A percentile compares a stretch with the other conserved stretches of the same genome.
Conservation (phyloP, 92 coral and sea anemone genomes). For the Phymanthus crucifer region DNA sequence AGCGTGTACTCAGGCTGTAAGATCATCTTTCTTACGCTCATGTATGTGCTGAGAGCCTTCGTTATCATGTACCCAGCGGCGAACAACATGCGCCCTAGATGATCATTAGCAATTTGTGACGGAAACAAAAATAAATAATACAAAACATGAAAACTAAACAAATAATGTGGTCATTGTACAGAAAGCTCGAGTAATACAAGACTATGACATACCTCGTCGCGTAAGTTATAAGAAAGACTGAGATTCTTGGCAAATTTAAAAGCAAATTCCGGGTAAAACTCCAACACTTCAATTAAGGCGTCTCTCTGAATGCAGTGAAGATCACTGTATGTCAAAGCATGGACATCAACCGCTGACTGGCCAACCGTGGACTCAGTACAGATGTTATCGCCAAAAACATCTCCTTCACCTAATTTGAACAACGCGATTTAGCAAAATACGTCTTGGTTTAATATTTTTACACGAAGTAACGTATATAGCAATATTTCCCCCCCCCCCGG, state of each 20-base stretch:
- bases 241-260: slow-evolving; percentile 83
- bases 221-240: slow-evolving; percentile 73
- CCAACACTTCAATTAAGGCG: slow-evolving; percentile 81
- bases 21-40: not conserved
- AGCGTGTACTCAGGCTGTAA: not conserved
- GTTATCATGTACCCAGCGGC: too few species aligned
- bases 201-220: slow-evolving; percentile 79
- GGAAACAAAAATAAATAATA: too few species aligned
- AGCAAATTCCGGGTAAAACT: slow-evolving; percentile 95
- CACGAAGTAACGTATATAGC: too few species aligned
- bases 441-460: not conserved
- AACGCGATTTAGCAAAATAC: too few species aligned
- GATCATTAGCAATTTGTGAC: not conserved
- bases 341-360: slow-evolving; percentile 97
- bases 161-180: too few species aligned
- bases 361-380: slow-evolving; percentile 85
- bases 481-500: too few species aligned
- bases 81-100: not conserved
- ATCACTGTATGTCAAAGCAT: slow-evolving; percentile 89
- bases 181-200: too few species aligned
- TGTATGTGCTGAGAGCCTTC: too few species aligned
- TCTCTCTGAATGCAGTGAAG: slow-evolving; percentile 89
- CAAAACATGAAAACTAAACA: too few species aligned
- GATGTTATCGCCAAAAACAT: slow-evolving; percentile 91
- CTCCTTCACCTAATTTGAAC: slow-evolving; percentile 77